Evolutionary conservation across 2,888 invertebrate genomes (phyloP), one percentile per base, ranked within the genome.

Genomic region (Drosophila subsilvestris): DNA sequence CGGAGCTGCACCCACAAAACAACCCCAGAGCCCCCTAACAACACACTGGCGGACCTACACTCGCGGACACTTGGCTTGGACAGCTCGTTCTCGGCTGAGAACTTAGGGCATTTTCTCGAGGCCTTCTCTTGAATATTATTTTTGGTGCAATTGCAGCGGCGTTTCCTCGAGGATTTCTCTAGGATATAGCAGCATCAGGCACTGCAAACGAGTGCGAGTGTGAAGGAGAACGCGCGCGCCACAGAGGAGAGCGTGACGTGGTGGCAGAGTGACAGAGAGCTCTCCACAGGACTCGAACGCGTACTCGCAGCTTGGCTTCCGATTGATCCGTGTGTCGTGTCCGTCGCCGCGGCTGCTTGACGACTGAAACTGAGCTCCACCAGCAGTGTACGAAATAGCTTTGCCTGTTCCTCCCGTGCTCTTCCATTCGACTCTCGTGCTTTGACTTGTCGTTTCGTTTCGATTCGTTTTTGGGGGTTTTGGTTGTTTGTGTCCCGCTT

Each of bases 331-430:
- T 72, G 63, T 82, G 79, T 82, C 74, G 72, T 75, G 85, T 73
- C 78, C 80, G 81, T 85, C 78, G 80, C 83, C 85, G 81, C 90
- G 80, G 89, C 88, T 89, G 80, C 79, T 85, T 79, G 75, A 85
- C 90, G 81, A 89, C 89, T 89, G 80, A 88, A 37, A n/a, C 37
- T n/a, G n/a, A 37, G 37, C 77, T 63, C 71, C 63, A 55, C 61
- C 60, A 69, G 56, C 66, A 68, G 62, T 71, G 63, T 59, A 66
- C 61, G 76, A 78, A 86, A 81, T 85, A 84, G 82, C 79, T 74
- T 76, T 72, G 83, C 74, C 62, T 66, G 56, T 54, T 67, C 59
- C 2, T 20, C 20, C 20, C 68, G 60, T 37, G 37, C 37, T 37
- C 37, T n/a, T 7, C 37, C 37, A 7, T 37, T 37, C 37, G 37